Evolutionary conservation across 2,113 vertebrate species (phyloP).

Genomic region (Fregata magnificens): DNA sequence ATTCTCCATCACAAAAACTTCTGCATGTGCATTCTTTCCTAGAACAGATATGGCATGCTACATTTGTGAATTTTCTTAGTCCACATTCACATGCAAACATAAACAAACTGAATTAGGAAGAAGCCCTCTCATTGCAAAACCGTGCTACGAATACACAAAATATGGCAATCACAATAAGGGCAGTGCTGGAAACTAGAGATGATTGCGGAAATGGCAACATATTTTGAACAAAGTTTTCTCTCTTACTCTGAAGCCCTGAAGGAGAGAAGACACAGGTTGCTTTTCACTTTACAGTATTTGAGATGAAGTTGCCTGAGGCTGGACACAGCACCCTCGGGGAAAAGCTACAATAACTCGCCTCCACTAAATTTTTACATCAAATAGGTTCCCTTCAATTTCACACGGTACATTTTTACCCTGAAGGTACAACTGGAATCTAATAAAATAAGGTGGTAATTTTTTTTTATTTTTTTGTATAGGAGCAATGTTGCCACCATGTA

Average conservation of each 20-base stretch:
- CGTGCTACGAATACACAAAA: neutral
- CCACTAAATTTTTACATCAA: neutral
- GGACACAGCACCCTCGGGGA: neutral
- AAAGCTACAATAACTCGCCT: neutral
- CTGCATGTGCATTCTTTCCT: neutral
- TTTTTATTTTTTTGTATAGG: neutral
- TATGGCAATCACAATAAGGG: neutral
- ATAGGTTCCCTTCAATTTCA: neutral
- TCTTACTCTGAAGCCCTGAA: neutral
- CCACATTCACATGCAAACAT: neutral
- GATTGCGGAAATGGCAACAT: neutral
- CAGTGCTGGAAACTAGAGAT: neutral
- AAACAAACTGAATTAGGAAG: neutral
- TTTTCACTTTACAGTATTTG: neutral
- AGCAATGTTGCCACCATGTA: neutral
- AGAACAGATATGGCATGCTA: neutral
- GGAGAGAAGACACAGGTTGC: neutral
- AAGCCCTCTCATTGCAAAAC: neutral
- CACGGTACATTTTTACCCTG: neutral
- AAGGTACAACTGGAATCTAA: neutral
- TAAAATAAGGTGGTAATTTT: neutral
- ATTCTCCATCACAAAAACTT: neutral
- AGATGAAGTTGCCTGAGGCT: neutral
- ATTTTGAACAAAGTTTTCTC: neutral
- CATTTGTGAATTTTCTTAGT: neutral